Base-by-base conservation (phyloP, 2,888 invertebrate species). In the Oscheius myriophilus region DNA sequence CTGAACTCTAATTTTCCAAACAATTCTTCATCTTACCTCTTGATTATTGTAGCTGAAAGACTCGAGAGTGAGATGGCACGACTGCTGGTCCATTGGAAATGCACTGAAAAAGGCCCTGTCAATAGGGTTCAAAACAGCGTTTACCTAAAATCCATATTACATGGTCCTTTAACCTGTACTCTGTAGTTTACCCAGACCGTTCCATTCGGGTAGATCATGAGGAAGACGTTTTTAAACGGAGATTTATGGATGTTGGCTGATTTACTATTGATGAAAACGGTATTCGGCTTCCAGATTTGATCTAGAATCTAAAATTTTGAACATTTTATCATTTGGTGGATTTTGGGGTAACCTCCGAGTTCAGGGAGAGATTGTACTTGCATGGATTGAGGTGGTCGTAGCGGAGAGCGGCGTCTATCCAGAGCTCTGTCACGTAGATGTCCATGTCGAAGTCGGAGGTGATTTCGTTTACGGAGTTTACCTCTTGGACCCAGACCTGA, bases 131-230 rank as follows among this genome's bases (percentile, higher is more conserved):
- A 49, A 46, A 9, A 25, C 1, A 57, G 4, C 26, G 41, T 4
- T 33, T 57, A 79, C 69, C 72, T 78, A 52, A 83, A 83, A 57
- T 83, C 83, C 82, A 83, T 82, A 0, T 68, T 68, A 55, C 81
- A 80, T 9, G 83, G 83, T 11, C 82, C 83, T 54, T 79, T 79
- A 18, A 83, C 83, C 67, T 81, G 80, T 21, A 82, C 78, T 51
- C 82, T 70, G 49, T 86, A 82, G 68, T 86, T 83, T 21, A 86
- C 80, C 86, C 86, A 86, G 11, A 86, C 86, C 1, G 84, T 85
- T 18, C 86, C 86, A 73, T 86, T 86, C n/a, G 80, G 81, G 57
- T 86, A 86, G 43, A 86, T 86, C 84, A 86, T 84, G 12, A 86
- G 73, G 59, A 86, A 85, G 45, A 86, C 84, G 71, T 86, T 86